These are phyloP conservation scores for Pseudolaguvia tuberculata DNA, from an alignment of 2,113 vertebrate genomes.

Conservation along the genomic window DNA sequence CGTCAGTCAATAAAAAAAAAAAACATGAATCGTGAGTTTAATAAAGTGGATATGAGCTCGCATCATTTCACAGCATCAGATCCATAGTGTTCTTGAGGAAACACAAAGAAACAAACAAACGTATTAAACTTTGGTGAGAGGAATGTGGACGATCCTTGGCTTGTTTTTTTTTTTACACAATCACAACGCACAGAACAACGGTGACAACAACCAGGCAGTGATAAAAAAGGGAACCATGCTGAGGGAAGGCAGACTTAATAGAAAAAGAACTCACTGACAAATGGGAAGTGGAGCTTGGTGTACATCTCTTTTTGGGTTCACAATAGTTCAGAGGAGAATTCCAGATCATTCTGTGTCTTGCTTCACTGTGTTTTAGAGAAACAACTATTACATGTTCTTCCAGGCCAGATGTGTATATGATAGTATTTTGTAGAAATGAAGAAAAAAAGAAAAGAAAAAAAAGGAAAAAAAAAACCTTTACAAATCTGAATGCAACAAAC, in stretches of 20 bases:
- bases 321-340: neutral
- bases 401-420: neutral
- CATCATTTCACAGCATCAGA: constrained; percentile 2
- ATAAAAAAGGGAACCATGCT: neutral
- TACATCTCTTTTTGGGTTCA: constrained; percentile 15
- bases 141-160: constrained; percentile 41
- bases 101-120: neutral
- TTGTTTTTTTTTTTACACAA: constrained; percentile 13
- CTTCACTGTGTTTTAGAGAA: neutral
- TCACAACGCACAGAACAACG: constrained; percentile 11
- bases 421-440: constrained; percentile 22
- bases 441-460: neutral
- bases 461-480: constrained; percentile 40
- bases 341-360: constrained; percentile 16
- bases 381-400: constrained; percentile 26
- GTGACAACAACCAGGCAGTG: neutral
- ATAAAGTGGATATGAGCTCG: constrained; percentile 1
- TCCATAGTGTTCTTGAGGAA: constrained; percentile 20
- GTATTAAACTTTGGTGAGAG: constrained; percentile 42
- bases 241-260: constrained; percentile 15
- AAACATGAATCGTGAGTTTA: neutral
- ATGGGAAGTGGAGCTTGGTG: neutral
- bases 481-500: constrained; percentile 37
- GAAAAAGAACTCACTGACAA: constrained; percentile 27
- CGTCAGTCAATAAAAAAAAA: constrained; percentile 4